Percentiles rank a stretch among this genome's conserved stretches.
phyloP scores from a whole-genome alignment of 2,113 vertebrate species.

The Hyla sarda region DNA sequence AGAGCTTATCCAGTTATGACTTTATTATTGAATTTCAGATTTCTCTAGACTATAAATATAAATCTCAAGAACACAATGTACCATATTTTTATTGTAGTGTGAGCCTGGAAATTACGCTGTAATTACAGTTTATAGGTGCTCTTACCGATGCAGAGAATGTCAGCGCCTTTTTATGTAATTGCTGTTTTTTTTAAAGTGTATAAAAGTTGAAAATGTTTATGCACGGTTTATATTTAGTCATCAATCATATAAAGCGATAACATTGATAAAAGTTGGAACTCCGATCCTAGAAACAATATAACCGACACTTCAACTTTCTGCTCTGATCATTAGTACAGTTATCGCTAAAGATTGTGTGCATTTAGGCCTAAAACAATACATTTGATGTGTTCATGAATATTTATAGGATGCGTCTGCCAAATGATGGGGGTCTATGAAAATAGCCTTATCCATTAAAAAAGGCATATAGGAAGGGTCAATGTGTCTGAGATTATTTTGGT shows the following conservation, averaged over 20 bases:
- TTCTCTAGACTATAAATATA: constrained; percentile 6
- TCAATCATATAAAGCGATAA: constrained; percentile 74
- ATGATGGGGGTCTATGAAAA: too few species aligned
- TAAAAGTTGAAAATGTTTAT: constrained; percentile 77
- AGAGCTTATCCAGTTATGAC: neutral
- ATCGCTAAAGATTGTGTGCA: neutral
- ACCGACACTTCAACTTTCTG: neutral
- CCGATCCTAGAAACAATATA: constrained; percentile 65
- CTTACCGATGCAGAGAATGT: constrained; percentile 77
- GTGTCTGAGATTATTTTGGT: too few species aligned
- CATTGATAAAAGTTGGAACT: constrained; percentile 74
- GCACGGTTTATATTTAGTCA: constrained; percentile 81
- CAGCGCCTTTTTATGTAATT: constrained; percentile 80
- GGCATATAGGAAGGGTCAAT: too few species aligned
- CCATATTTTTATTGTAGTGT: constrained; percentile 56
- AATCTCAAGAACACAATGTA: constrained; percentile 25
- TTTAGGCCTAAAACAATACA: neutral
- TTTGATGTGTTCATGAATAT: neutral
- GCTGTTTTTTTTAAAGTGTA: constrained; percentile 76
- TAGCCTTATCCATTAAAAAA: too few species aligned
- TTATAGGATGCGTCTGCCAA: too few species aligned
- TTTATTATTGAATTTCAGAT: constrained; percentile 16
- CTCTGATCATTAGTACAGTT: neutral
- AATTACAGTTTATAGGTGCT: constrained; percentile 80
- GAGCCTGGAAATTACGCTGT: constrained; percentile 82